Evolutionary conservation across 2,888 invertebrate genomes (phyloP).

Genomic region (Meteorus cinctellus): DNA sequence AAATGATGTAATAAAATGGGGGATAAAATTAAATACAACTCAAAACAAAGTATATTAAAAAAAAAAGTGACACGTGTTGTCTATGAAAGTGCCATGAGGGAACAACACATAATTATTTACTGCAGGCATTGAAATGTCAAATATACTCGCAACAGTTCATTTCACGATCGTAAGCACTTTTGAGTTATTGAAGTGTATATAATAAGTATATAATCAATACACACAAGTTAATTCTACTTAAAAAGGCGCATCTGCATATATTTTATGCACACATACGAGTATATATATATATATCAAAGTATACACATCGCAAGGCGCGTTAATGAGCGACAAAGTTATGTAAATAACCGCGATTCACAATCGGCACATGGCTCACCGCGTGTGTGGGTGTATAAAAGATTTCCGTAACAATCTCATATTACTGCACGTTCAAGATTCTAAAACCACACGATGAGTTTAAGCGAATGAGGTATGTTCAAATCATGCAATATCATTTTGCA

Average conservation of each 20-base stretch:
- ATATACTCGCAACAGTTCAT: constrained; percentile 32
- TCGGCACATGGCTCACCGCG: constrained; percentile 48
- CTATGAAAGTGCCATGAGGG: constrained; percentile 14
- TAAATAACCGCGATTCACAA: constrained; percentile 47
- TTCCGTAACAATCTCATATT: constrained; percentile 65
- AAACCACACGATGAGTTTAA: constrained; percentile 3
- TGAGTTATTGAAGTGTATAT: background rate
- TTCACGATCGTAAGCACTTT: constrained; percentile 15
- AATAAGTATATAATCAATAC: too few relatives aligned
- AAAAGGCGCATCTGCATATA: too few relatives aligned
- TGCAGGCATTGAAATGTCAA: constrained; percentile 20
- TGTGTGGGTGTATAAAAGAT: constrained; percentile 63
- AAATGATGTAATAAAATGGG: too few relatives aligned
- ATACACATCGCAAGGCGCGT: constrained; percentile 56
- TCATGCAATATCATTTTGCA: background rate
- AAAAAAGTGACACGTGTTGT: constrained; percentile 25
- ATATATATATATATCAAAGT: constrained; percentile 27
- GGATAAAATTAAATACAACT: background rate
- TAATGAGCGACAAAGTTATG: constrained; percentile 51
- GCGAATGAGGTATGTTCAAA: constrained; percentile 21
- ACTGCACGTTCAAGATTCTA: constrained; percentile 45
- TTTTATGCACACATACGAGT: too few relatives aligned
- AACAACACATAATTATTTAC: constrained; percentile 54
- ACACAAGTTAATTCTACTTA: too few relatives aligned
- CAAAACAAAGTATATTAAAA: background rate